A percentile compares a stretch with the other conserved stretches of the same genome.
Conservation (phyloP, 23 tunicate species). For the Halocynthia roretzi region DNA sequence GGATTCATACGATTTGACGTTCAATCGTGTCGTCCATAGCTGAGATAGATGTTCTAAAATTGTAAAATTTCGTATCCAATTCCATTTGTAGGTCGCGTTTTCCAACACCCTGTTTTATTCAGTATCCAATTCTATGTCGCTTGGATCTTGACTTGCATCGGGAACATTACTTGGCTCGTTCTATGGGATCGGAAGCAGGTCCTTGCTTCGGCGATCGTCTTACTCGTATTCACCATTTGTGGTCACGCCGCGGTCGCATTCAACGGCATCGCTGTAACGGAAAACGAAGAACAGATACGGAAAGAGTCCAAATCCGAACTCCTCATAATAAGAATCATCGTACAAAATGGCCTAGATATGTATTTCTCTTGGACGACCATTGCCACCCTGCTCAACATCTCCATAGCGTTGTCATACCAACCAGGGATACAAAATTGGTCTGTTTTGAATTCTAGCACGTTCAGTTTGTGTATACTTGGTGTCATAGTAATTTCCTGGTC, state of each 20-base stretch:
- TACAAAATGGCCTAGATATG: constrained; percentile 21
- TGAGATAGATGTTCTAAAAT: no score
- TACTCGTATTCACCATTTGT: constrained; percentile 3
- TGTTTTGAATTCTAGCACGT: neutral
- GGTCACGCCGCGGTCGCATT: constrained; percentile 24
- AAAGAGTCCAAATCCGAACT: constrained; percentile 2
- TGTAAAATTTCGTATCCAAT: no score
- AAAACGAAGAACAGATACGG: neutral
- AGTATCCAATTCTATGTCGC: constrained; percentile 12
- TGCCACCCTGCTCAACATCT: constrained; percentile 8
- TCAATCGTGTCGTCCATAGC: no score
- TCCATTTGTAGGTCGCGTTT: no score
- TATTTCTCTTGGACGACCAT: constrained; percentile 24
- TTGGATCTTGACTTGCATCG: constrained; percentile 8
- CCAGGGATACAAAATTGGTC: constrained; percentile 2
- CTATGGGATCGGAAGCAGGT: constrained; percentile 17
- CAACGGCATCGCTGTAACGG: constrained; percentile 5
- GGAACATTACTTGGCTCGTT: constrained; percentile 1
- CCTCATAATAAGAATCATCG: neutral
- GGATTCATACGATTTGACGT: no score
- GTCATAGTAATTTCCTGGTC: constrained; percentile 17
- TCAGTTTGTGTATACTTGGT: constrained; percentile 12
- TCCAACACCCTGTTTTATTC: no score
- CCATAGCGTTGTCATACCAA: constrained; percentile 9
- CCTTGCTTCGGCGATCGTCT: constrained; percentile 1